phyloP scores from a whole-genome alignment of 1,140 invertebrate genomes.

The Platyscapa corneri region DNA sequence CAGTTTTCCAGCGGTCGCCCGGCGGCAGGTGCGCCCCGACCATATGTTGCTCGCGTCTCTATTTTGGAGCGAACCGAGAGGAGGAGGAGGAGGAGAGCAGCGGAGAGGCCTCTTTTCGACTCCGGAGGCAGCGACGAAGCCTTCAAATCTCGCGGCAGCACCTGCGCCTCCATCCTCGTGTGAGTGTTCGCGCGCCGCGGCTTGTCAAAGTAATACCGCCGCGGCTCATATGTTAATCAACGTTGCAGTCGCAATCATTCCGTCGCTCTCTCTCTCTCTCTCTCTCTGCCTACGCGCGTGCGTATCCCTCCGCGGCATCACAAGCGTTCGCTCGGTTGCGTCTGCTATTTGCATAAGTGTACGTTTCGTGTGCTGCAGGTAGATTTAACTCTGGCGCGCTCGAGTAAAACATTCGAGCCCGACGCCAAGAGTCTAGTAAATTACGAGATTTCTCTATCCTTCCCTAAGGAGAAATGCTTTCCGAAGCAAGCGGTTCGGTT shows the following conservation, averaged over 20 bases:
- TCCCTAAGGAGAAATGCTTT: background rate
- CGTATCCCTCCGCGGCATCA: no score
- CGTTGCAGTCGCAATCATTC: slow-evolving; percentile 58
- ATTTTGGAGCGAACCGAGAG: no score
- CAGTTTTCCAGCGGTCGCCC: no score
- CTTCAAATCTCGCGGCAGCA: slow-evolving; percentile 9
- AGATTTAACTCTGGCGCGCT: background rate
- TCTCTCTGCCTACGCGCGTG: background rate
- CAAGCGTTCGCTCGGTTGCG: background rate
- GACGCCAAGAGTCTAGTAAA: background rate
- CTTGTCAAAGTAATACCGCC: slow-evolving; percentile 55
- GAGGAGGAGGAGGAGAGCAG: no score
- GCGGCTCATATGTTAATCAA: slow-evolving; percentile 62
- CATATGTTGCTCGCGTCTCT: no score
- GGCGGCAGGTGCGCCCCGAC: no score
- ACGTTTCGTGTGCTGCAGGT: background rate
- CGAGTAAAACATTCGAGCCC: background rate
- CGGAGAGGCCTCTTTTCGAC: no score
- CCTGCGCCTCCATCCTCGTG: slow-evolving; percentile 18
- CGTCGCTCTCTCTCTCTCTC: background rate
- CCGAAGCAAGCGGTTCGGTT: background rate
- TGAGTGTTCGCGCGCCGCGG: slow-evolving; percentile 25
- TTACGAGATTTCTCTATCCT: background rate
- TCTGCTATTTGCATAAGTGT: slow-evolving; percentile 40
- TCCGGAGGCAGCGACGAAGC: background rate